These are phyloP conservation scores for Ispidina lecontei DNA, from an alignment of 2,797 vertebrate species.

Conservation along the genomic window DNA sequence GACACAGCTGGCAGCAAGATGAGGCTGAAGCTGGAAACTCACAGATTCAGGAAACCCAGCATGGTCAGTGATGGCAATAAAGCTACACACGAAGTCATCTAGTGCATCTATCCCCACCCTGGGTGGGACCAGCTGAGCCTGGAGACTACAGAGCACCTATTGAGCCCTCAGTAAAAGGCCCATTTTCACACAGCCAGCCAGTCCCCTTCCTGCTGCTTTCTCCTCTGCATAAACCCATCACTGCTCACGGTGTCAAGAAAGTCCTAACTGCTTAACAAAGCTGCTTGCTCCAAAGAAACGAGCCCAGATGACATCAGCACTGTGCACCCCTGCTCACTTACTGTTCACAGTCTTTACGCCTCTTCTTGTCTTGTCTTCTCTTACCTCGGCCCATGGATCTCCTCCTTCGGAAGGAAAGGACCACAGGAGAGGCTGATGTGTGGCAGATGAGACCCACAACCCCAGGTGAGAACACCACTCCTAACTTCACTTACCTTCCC, in stretches of 20 bases:
- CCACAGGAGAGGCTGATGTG: not conserved
- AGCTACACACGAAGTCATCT: not conserved
- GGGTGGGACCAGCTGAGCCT: not conserved
- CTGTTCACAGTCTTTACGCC: slow-evolving; percentile 88
- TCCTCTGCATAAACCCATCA: not conserved
- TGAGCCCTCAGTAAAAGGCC: not conserved
- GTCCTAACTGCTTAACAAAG: not conserved
- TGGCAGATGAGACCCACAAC: not conserved
- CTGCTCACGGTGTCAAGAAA: not conserved
- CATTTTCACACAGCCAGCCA: not conserved
- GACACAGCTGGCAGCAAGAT: not conserved
- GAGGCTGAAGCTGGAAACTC: not conserved
- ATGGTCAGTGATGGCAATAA: not conserved
- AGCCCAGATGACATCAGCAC: not conserved
- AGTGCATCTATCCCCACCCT: not conserved
- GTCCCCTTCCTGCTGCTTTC: not conserved
- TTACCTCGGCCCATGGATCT: slow-evolving; percentile 86
- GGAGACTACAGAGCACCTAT: not conserved
- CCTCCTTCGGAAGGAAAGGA: slow-evolving; percentile 78
- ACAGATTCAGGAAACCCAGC: not conserved
- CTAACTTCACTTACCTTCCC: slow-evolving; percentile 72
- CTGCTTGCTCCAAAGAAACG: not conserved
- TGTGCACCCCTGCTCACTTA: slow-evolving; percentile 72
- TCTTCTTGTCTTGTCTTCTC: slow-evolving; percentile 89
- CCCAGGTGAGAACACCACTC: not conserved